phyloP scores from a whole-genome alignment of 2,113 vertebrate genomes.

The Elephantulus edwardii region DNA sequence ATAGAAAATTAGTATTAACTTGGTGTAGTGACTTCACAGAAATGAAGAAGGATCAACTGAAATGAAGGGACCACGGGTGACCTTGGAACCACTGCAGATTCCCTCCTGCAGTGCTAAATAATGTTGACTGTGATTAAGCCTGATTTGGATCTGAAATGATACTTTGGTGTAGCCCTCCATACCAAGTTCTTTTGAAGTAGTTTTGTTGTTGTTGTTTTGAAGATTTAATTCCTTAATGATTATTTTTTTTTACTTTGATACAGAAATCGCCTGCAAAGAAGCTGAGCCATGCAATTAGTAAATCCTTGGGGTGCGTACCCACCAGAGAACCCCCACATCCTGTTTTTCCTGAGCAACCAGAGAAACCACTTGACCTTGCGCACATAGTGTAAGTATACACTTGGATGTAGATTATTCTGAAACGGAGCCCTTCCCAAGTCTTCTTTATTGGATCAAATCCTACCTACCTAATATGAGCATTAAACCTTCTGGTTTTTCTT shows the following conservation, averaged over 20 bases:
- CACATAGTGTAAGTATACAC: constrained; percentile 91
- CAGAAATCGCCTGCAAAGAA: constrained; percentile 99
- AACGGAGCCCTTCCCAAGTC: not conserved
- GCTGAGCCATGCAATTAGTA: constrained; percentile 98
- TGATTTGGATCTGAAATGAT: constrained; percentile 7
- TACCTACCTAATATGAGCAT: not conserved
- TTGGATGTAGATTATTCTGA: not conserved
- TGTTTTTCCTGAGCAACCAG: constrained; percentile 95
- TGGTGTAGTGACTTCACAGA: not conserved
- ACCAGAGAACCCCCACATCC: constrained; percentile 95
- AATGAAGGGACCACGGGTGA: not conserved
- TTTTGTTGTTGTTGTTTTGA: constrained; percentile 46
- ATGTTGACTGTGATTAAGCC: not conserved
- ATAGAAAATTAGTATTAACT: not conserved
- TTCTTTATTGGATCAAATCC: not conserved
- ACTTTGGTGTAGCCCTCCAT: constrained; percentile 1
- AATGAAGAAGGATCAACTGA: not conserved
- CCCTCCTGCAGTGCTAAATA: not conserved
- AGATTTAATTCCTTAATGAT: constrained; percentile 47
- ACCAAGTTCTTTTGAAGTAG: not conserved
- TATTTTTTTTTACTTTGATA: constrained; percentile 65
- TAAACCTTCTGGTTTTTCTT: constrained; percentile 6
- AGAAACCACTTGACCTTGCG: constrained; percentile 93
- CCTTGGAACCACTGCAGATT: not conserved
- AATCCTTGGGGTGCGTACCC: constrained; percentile 96